phyloP scores from a whole-genome alignment of 2,888 invertebrate genomes.

The Euproctis similis region DNA sequence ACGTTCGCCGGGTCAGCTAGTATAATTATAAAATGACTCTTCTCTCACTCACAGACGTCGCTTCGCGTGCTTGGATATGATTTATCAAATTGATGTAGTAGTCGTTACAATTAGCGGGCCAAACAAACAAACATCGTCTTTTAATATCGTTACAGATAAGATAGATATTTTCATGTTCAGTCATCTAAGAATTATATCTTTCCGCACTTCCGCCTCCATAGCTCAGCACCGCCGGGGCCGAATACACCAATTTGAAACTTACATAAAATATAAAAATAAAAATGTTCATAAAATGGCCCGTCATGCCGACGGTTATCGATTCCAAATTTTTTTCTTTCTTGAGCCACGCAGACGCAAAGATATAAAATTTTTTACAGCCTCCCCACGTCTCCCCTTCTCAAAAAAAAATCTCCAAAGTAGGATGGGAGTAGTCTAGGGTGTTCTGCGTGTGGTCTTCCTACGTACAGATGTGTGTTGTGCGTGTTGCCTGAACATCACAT shows the following conservation, averaged over 20 bases:
- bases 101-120: no score
- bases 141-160: no score
- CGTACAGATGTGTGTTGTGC: no score
- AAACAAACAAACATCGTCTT: no score
- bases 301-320: conserved; percentile 24
- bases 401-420: conserved; percentile 36
- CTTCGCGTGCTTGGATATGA: no score
- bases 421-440: conserved; percentile 18
- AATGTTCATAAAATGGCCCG: conserved; percentile 21
- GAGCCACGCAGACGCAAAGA: conserved; percentile 46
- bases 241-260: conserved; percentile 8
- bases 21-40: no score
- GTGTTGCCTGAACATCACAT: background rate
- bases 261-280: conserved; percentile 17
- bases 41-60: no score
- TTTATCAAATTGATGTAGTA: no score
- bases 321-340: conserved; percentile 26
- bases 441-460: conserved; percentile 1
- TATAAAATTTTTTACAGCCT: conserved; percentile 56
- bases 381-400: conserved; percentile 26
- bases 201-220: background rate
- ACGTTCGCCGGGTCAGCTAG: no score
- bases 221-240: conserved; percentile 1
- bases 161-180: no score
- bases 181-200: no score